Base-by-base conservation (phyloP, 1,140 invertebrate genomes). In the Frieseomelitta varia region DNA sequence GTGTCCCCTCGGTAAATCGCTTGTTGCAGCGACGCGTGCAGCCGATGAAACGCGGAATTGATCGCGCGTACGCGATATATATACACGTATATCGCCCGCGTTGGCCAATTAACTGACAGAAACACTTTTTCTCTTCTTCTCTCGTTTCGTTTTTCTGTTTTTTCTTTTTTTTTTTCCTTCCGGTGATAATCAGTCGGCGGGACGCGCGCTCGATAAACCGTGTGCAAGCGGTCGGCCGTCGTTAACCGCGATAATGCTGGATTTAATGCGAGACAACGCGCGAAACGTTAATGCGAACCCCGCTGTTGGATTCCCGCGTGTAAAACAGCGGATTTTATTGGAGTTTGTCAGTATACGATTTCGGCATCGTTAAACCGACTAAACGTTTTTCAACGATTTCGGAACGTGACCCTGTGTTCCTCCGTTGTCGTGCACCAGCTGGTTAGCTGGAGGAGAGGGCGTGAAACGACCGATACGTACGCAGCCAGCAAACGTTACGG, bases 1-100 rank as follows among this genome's bases (percentile, higher is more conserved):
- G 8, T 58, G 61, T 82, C 69, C 68, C 30, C n/a, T 30, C 69
- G 72, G 87, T 90, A 90, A 85, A 90, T 88, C 84, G 39, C 76
- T 88, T 85, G 88, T 67, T 63, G 30, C 34, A 51, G 17, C 58
- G 76, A 85, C n/a, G 61, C 73, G 27, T 61, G 81, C 24, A 19
- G 73, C 58, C 74, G 72, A 76, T 68, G 75, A 88, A 82, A 79
- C 87, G 61, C 61, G 81, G 55, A 88, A 78, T 77, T 79, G 81
- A 88, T 88, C 53, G 53, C 39, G 21, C 72, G 63, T n/a, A 79
- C 53, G 39, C 39, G 39, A n/a, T n/a, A n/a, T n/a, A n/a, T n/a
- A n/a, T 8, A 47, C 0, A 8, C 0, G 39, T 47, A 47, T 8
- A 39, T 84, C 34, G 14, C 24, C 39, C 8, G 55, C 53, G 14